These are phyloP conservation scores for Nestor notabilis DNA, from an alignment of 2,113 vertebrate genomes.

Conservation along the genomic window DNA sequence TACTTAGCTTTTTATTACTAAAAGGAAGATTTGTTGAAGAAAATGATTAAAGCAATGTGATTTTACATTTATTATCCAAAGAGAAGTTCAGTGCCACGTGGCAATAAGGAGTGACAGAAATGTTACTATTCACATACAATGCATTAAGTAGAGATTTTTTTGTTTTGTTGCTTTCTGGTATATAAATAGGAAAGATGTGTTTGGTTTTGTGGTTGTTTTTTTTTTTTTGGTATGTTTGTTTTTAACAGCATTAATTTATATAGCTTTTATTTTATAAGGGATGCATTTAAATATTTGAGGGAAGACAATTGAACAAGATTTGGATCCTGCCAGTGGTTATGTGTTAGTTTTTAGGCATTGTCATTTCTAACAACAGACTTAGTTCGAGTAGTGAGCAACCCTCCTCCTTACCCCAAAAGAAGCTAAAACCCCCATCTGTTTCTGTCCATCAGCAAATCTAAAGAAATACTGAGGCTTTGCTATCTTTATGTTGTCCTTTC, in stretches of 20 bases:
- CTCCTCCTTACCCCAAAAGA: not conserved
- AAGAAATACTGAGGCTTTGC: not conserved
- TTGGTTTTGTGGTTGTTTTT: fast-evolving
- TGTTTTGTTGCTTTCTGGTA: not conserved
- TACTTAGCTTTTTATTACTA: not conserved
- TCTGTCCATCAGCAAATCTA: not conserved
- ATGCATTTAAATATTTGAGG: not conserved
- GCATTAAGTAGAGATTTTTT: not conserved
- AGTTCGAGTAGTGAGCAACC: not conserved
- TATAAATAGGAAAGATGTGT: not conserved
- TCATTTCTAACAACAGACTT: not conserved
- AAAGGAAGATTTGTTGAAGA: not conserved
- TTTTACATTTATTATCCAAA: not conserved
- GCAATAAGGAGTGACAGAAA: not conserved
- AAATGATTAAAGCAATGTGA: not conserved
- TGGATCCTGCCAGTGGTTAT: not conserved
- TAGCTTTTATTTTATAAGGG: not conserved
- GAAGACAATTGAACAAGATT: not conserved
- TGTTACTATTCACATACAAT: not conserved
- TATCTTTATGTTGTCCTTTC: not conserved
- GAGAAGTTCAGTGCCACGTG: not conserved
- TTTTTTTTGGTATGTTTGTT: fast-evolving
- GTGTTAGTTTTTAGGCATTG: not conserved
- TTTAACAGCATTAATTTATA: not conserved
- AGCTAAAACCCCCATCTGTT: not conserved